These are phyloP conservation scores for Strigamia transsilvanica DNA, from an alignment of 2,888 invertebrate species.

Conservation along the genomic window DNA sequence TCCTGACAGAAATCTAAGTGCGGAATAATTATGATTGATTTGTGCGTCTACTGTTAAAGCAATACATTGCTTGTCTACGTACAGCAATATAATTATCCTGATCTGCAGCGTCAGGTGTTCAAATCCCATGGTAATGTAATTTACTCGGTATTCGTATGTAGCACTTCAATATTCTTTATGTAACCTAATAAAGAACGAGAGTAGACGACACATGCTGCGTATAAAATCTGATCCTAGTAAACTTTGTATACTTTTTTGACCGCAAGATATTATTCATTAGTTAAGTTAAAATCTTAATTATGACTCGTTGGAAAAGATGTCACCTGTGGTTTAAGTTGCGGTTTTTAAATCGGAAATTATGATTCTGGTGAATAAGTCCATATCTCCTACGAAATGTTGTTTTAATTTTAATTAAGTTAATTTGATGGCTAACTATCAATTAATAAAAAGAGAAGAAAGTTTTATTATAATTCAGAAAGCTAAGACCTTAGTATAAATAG, in stretches of 20 bases:
- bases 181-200: background rate
- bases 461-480: background rate
- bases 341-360: no score
- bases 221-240: background rate
- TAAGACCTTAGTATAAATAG: background rate
- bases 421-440: background rate
- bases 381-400: background rate
- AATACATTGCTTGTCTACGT: background rate
- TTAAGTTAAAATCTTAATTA: no score
- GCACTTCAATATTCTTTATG: no score
- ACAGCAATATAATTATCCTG: background rate
- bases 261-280: no score
- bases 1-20: constrained; percentile 19
- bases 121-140: background rate
- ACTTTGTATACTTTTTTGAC: no score
- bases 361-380: no score
- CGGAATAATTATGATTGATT: constrained; percentile 18
- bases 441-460: background rate
- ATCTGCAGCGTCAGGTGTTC: constrained; percentile 17
- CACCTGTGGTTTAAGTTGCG: no score
- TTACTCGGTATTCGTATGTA: background rate
- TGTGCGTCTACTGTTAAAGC: background rate
- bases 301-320: no score
- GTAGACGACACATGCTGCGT: no score
- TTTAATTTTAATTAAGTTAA: background rate